These are phyloP conservation scores for Drosophila rellima DNA, from an alignment of 2,888 invertebrate species.

Conservation along the genomic window DNA sequence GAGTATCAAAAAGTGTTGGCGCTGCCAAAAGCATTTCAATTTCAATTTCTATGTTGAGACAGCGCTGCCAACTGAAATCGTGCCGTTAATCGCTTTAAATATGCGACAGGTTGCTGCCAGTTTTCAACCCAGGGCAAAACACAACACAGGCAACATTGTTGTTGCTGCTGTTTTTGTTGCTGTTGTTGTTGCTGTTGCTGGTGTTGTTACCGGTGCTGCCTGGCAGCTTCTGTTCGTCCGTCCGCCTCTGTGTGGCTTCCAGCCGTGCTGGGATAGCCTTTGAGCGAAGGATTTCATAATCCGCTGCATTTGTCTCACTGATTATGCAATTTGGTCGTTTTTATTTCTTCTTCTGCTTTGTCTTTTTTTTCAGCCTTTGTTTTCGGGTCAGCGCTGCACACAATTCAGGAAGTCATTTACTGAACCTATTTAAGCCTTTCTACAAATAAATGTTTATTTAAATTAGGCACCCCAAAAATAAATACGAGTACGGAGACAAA, in stretches of 20 bases:
- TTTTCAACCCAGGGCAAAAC: constrained; percentile 42
- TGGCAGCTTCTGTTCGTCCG: constrained; percentile 35
- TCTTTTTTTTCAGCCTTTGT: neutral
- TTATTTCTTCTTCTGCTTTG: constrained; percentile 18
- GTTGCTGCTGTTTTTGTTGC: constrained; percentile 18
- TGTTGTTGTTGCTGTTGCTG: constrained; percentile 40
- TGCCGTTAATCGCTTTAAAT: constrained; percentile 78
- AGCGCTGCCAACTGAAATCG: constrained; percentile 66
- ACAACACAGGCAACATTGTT: constrained; percentile 22
- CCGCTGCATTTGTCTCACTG: constrained; percentile 72
- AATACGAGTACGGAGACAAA: constrained; percentile 56
- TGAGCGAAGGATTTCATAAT: constrained; percentile 79
- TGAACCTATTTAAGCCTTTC: constrained; percentile 71
- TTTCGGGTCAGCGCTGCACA: constrained; percentile 31
- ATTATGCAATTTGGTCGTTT: constrained; percentile 68
- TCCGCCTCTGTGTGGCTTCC: constrained; percentile 42
- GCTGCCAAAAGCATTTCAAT: constrained; percentile 80
- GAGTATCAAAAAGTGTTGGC: constrained; percentile 66
- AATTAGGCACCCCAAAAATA: constrained; percentile 66
- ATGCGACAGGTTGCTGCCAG: constrained; percentile 77
- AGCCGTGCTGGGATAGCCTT: constrained; percentile 50
- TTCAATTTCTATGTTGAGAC: constrained; percentile 68
- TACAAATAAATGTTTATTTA: constrained; percentile 81
- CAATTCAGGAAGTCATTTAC: constrained; percentile 80
- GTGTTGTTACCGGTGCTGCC: constrained; percentile 35